Evolutionary conservation across 2,888 invertebrate species (phyloP), one percentile per base, ranked within the genome.

Genomic region (Selenia dentaria): DNA sequence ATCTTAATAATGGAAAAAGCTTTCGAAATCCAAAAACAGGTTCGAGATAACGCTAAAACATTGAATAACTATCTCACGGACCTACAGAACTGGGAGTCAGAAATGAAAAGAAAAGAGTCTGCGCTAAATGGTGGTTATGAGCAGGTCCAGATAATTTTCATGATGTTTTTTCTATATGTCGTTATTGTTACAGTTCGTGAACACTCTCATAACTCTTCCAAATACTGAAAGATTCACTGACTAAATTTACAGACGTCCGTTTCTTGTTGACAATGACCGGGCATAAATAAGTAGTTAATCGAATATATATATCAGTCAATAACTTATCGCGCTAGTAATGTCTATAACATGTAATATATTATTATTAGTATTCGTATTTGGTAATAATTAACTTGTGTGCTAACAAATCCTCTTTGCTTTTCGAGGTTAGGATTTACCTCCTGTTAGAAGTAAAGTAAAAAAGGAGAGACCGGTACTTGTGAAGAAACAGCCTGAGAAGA

Each of bases 31-130:
- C 96, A 95, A 83, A 93, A 93, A 69, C 93, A 95, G 78, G 90
- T 95, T 45, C 92, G 92, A 58, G 93, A 96, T 64, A 96, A 96
- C 83, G 92, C 93, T 14, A 92, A 93, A 55, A 95, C 95, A 67
- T 80, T 96, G 39, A 92, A 93, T 64, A 92, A 90, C 56, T 96
- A 93, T 80, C 87, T 94, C 75, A 92, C 93, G 58, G 96, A 96
- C 70, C 84, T 96, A 68, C 92, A 93, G 74, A 91, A 90, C 72
- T 95, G 94, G 94, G 94, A 94, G 64, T 80, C 91, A 36, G 93
- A 94, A 74, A 95, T 95, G 94, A 94, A 94, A 83, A 88, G 92
- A 54, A 94, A 94, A 83, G 95, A 96, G 59, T 81, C 89, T 47
- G 92, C 92, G 62, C 69, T 93, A 55, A 83, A 79, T 57, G 87